Percentiles rank a stretch among this genome's conserved stretches.
Evolutionary conservation across 2,113 vertebrate species (phyloP).

Genomic region (Oncorhynchus masou): DNA sequence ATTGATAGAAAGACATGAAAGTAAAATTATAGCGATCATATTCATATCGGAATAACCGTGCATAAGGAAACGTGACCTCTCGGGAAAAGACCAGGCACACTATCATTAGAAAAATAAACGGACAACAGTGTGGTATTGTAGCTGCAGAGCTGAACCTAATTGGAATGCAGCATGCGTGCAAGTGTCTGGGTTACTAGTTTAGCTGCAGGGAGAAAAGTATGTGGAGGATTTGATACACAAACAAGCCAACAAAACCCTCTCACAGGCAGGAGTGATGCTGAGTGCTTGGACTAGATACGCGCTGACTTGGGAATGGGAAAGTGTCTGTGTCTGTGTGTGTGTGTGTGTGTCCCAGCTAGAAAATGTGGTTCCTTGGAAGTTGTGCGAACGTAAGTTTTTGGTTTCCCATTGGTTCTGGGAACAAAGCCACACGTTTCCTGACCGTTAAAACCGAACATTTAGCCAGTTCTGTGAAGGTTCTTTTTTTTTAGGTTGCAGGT

Average conservation of each 20-base stretch:
- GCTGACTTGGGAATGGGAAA: not conserved
- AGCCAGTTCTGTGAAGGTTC: no score
- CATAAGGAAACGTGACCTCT: not conserved
- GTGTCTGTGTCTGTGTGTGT: not conserved
- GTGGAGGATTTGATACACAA: conserved; percentile 1
- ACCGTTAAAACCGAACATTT: no score
- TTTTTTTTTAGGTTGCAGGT: no score
- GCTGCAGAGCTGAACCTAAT: not conserved
- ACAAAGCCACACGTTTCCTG: no score
- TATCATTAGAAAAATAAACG: not conserved
- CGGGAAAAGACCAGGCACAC: not conserved
- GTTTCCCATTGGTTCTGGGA: no score
- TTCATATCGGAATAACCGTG: not conserved
- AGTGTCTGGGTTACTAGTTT: conserved; percentile 3
- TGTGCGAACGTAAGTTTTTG: no score
- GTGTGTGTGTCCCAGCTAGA: not conserved
- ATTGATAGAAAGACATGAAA: not conserved
- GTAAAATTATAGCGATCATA: not conserved
- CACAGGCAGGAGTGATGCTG: not conserved
- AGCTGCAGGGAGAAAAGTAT: conserved; percentile 8
- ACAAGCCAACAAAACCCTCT: not conserved
- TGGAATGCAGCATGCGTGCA: not conserved
- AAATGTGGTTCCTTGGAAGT: no score
- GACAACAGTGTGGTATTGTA: not conserved
- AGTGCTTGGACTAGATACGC: not conserved